Evolutionary conservation across 1,140 invertebrate genomes (phyloP).

Genomic region (Drosophila micromelanica): DNA sequence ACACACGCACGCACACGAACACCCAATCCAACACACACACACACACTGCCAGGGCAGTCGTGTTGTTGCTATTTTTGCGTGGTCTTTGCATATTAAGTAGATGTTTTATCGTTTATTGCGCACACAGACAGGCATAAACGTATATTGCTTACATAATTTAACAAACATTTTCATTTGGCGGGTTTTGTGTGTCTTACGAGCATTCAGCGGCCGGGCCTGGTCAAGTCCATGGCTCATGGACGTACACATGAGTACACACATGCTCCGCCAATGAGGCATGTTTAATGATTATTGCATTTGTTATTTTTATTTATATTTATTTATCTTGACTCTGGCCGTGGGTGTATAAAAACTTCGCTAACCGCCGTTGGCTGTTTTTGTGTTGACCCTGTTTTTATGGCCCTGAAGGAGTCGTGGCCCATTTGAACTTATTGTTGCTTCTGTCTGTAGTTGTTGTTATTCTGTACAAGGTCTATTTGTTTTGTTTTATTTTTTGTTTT

Average conservation of each 20-base stretch:
- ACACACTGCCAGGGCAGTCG: background rate
- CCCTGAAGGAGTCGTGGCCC: slow-evolving; percentile 8
- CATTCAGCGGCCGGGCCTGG: slow-evolving; percentile 16
- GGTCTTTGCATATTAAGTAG: slow-evolving; percentile 68
- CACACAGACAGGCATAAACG: slow-evolving; percentile 57
- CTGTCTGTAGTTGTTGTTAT: slow-evolving; percentile 2
- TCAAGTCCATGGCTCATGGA: slow-evolving; percentile 32
- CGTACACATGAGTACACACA: slow-evolving; percentile 21
- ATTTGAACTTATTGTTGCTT: slow-evolving; percentile 13
- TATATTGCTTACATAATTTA: slow-evolving; percentile 73
- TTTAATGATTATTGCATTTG: slow-evolving; percentile 76
- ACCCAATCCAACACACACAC: background rate
- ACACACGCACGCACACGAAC: background rate
- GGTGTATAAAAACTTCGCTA: slow-evolving; percentile 44
- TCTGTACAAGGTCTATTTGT: slow-evolving; percentile 17
- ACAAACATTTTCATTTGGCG: slow-evolving; percentile 70
- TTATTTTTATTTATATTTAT: slow-evolving; percentile 72
- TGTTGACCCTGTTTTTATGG: slow-evolving; percentile 60
- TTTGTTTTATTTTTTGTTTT: background rate
- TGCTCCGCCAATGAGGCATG: slow-evolving; percentile 66
- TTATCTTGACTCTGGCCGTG: slow-evolving; percentile 57
- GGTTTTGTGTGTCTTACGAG: slow-evolving; percentile 19
- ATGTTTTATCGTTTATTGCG: slow-evolving; percentile 72
- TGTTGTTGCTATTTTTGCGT: slow-evolving; percentile 53
- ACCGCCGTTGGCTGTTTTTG: slow-evolving; percentile 19